These are phyloP conservation scores for Bilobella aurantiaca DNA, from an alignment of 1,140 invertebrate species.

Conservation along the genomic window DNA sequence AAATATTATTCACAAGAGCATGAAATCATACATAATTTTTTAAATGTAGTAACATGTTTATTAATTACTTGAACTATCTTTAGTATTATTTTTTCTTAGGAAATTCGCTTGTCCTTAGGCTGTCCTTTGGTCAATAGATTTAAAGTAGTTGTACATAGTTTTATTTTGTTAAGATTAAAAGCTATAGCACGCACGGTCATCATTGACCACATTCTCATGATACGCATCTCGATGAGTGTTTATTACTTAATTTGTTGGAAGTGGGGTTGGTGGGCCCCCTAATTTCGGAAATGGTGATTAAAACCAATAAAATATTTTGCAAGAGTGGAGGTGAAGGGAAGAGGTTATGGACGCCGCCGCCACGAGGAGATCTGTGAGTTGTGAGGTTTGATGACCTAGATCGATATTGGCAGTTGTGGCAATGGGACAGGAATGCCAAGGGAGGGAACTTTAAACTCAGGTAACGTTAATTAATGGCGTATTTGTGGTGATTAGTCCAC, in stretches of 20 bases:
- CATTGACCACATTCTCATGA: no score
- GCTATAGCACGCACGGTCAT: no score
- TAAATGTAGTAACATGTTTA: no score
- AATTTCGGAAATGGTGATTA: not conserved
- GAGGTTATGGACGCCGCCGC: not conserved
- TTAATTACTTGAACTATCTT: no score
- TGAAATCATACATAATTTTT: no score
- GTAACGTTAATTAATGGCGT: not conserved
- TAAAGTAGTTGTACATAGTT: no score
- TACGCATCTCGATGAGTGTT: no score
- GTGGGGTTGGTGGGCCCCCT: not conserved
- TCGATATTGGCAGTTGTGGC: not conserved
- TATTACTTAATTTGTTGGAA: not conserved
- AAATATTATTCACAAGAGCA: no score
- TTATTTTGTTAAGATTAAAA: no score
- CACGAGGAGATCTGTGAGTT: not conserved
- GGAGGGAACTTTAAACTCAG: not conserved
- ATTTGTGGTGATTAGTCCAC: not conserved
- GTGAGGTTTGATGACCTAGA: not conserved
- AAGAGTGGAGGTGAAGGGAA: not conserved
- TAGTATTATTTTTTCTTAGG: no score
- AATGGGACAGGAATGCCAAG: not conserved
- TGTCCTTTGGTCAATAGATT: no score
- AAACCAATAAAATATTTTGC: constrained; percentile 1
- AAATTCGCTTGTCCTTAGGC: no score